Conservation (phyloP, 2,888 invertebrate species). For the Liodrosophila aerea region DNA sequence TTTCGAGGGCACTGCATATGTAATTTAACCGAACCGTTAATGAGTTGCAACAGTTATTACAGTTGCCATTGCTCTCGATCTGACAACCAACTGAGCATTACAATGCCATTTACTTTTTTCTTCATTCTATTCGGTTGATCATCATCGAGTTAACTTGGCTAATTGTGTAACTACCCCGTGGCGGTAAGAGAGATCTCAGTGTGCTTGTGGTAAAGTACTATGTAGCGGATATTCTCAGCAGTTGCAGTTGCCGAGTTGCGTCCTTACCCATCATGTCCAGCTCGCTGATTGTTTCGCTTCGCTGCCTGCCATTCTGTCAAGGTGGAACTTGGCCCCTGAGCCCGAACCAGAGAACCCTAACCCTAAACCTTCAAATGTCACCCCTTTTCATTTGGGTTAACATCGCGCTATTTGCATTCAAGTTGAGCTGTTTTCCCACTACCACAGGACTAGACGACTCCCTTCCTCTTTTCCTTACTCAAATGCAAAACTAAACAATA, state of each 20-base stretch:
- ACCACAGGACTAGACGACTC: neutral
- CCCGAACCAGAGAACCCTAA: neutral
- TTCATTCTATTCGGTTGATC: no score
- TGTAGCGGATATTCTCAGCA: slow-evolving; percentile 32
- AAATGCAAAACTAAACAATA: slow-evolving; percentile 8
- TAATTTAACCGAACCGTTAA: slow-evolving; percentile 25
- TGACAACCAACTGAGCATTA: slow-evolving; percentile 38
- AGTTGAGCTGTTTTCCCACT: slow-evolving; percentile 36
- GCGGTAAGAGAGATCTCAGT: slow-evolving; percentile 31
- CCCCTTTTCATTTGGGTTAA: slow-evolving; percentile 57
- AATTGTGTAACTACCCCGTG: slow-evolving; percentile 39
- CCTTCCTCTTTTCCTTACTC: neutral
- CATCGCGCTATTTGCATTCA: slow-evolving; percentile 46
- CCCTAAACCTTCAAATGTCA: slow-evolving; percentile 35
- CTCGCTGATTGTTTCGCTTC: slow-evolving; percentile 72
- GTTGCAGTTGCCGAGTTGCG: no score
- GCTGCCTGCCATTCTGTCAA: slow-evolving; percentile 37
- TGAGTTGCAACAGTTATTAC: slow-evolving; percentile 36
- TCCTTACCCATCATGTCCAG: slow-evolving; percentile 65
- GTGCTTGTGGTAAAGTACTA: slow-evolving; percentile 19
- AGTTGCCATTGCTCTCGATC: slow-evolving; percentile 12
- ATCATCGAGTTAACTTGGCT: slow-evolving; percentile 36
- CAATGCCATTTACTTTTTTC: no score
- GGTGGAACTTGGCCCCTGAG: slow-evolving; percentile 1
- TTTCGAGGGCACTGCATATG: neutral